phyloP scores from a whole-genome alignment of 2,113 vertebrate species.

The Nestor notabilis region DNA sequence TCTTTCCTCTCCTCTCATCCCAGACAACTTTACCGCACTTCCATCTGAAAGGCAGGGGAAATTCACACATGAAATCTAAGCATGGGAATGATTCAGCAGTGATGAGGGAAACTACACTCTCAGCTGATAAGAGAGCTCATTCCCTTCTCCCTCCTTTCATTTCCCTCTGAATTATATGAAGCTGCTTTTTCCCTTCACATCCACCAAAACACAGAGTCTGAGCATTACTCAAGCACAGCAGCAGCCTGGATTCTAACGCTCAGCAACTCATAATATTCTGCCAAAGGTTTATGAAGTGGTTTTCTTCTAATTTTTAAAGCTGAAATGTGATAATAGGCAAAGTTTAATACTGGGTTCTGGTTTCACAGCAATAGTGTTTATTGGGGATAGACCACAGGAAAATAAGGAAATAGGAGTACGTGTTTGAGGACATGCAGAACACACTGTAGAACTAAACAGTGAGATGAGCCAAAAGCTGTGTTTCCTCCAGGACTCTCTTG shows the following conservation, averaged over 20 bases:
- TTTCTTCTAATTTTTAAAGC: not conserved
- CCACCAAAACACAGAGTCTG: not conserved
- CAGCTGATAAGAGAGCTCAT: not conserved
- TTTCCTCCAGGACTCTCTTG: constrained; percentile 17
- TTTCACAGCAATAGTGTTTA: constrained; percentile 3
- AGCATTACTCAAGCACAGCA: not conserved
- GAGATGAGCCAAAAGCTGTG: constrained; percentile 28
- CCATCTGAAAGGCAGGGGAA: not conserved
- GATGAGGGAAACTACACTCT: not conserved
- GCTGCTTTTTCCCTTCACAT: not conserved
- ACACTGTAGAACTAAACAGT: not conserved
- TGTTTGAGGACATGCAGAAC: not conserved
- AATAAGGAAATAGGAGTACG: constrained; percentile 21
- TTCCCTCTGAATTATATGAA: not conserved
- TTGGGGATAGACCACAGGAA: constrained; percentile 4
- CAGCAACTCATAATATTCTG: not conserved
- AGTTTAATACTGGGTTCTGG: not conserved
- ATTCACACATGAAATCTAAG: not conserved
- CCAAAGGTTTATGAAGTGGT: not conserved
- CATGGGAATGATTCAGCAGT: not conserved
- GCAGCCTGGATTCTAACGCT: not conserved
- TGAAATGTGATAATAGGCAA: not conserved
- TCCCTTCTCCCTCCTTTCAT: not conserved
- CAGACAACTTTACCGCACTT: not conserved
- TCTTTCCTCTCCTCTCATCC: not conserved